These are phyloP conservation scores for Centruroides sculpturatus DNA, from an alignment of 1,140 invertebrate genomes.

Conservation along the genomic window DNA sequence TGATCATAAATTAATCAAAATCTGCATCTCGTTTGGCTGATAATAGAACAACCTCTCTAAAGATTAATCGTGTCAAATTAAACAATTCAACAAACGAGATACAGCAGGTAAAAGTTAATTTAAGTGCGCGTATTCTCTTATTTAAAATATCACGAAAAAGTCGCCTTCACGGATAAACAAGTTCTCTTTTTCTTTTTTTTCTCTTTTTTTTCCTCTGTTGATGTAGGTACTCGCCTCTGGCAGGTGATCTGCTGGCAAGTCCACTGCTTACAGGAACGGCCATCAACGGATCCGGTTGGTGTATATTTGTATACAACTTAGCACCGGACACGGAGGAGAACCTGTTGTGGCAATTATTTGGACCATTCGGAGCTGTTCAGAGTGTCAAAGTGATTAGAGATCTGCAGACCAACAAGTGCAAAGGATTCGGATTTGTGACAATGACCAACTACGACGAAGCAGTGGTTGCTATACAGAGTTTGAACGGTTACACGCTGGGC, in stretches of 20 bases:
- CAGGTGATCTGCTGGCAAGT: slow-evolving; percentile 70
- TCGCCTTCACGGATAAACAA: neutral
- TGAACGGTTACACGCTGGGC: slow-evolving; percentile 94
- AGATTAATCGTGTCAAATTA: too few species aligned
- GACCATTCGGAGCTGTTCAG: slow-evolving; percentile 96
- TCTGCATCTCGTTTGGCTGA: too few species aligned
- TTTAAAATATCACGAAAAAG: too few species aligned
- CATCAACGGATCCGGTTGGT: slow-evolving; percentile 66
- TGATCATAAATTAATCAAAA: too few species aligned
- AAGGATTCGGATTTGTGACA: slow-evolving; percentile 98
- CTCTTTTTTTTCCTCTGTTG: slow-evolving; percentile 43
- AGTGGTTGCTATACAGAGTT: slow-evolving; percentile 87
- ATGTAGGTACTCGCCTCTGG: slow-evolving; percentile 81
- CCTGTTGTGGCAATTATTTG: slow-evolving; percentile 96
- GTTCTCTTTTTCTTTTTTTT: slow-evolving; percentile 32
- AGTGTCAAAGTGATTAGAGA: slow-evolving; percentile 96
- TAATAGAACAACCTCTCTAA: too few species aligned
- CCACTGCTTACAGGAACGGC: slow-evolving; percentile 63
- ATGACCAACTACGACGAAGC: slow-evolving; percentile 99
- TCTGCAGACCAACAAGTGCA: slow-evolving; percentile 96
- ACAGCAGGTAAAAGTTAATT: too few species aligned
- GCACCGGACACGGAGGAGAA: slow-evolving; percentile 97
- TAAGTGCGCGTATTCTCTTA: too few species aligned
- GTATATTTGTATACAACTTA: slow-evolving; percentile 97
- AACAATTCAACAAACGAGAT: too few species aligned